A percentile compares a stretch with the other conserved stretches of the same genome.
phyloP scores from a whole-genome alignment of 2,113 vertebrate species.

The Stomatorhinus ivindoensis region DNA sequence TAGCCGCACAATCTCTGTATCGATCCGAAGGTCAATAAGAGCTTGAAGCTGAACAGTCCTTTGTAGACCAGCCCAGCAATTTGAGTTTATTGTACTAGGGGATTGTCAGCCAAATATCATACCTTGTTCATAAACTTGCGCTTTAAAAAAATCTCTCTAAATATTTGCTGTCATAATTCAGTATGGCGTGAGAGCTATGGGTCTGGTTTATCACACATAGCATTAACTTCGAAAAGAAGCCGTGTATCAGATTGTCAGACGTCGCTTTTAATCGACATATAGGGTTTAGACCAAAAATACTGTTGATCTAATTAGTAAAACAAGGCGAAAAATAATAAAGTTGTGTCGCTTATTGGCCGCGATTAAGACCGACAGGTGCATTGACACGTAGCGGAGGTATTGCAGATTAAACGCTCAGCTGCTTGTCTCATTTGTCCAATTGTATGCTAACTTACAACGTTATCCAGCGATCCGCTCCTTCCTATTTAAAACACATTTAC shows the following conservation, averaged over 20 bases:
- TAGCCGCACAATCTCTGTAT: not conserved
- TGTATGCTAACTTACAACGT: not conserved
- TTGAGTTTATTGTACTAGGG: not conserved
- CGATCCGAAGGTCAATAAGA: slow-evolving; percentile 15
- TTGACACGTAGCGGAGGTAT: not conserved
- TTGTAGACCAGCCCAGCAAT: not conserved
- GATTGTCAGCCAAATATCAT: not conserved
- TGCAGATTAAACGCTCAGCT: not conserved
- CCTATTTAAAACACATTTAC: not conserved
- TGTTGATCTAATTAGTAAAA: not conserved
- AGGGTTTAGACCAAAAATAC: not conserved
- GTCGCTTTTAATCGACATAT: not conserved
- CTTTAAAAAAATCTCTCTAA: not conserved
- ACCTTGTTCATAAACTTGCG: slow-evolving; percentile 4
- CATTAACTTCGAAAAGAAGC: not conserved
- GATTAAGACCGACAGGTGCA: not conserved
- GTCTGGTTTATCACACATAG: not conserved
- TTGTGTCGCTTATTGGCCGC: not conserved
- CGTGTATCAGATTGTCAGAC: not conserved
- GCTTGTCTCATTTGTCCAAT: not conserved
- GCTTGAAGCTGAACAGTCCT: not conserved
- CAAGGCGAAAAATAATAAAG: not conserved
- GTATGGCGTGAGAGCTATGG: not conserved
- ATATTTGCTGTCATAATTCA: not conserved
- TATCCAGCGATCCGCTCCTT: not conserved